Percentiles rank a stretch among this genome's conserved stretches.
These are phyloP conservation scores for Oenanthe melanoleuca DNA, from an alignment of 2,113 vertebrate genomes.

Conservation along the genomic window DNA sequence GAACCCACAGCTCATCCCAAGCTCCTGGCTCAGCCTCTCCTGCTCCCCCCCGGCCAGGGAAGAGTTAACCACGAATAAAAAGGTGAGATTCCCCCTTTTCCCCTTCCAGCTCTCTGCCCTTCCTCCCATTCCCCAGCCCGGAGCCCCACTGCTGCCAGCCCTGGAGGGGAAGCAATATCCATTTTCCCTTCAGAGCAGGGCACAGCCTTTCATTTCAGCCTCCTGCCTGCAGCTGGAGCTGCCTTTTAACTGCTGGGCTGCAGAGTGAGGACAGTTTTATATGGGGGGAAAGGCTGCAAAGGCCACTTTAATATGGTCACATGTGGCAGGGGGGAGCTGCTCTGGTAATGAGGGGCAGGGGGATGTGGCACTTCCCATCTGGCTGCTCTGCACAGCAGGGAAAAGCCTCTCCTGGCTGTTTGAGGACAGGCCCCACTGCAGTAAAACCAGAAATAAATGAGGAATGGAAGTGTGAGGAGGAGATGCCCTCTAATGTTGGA, in stretches of 20 bases:
- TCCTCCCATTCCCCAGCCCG: neutral
- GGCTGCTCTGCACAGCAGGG: slow-evolving; percentile 74
- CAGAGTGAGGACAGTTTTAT: slow-evolving; percentile 76
- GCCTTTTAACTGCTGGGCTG: slow-evolving; percentile 70
- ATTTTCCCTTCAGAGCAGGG: slow-evolving; percentile 63
- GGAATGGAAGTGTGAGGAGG: neutral
- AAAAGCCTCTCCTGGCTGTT: slow-evolving; percentile 62
- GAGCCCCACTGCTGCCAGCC: slow-evolving; percentile 43
- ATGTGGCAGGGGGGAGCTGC: slow-evolving; percentile 56
- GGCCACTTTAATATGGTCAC: slow-evolving; percentile 69
- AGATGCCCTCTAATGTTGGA: slow-evolving; percentile 72
- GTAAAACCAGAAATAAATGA: neutral
- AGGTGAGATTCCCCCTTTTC: neutral
- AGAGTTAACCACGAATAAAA: neutral
- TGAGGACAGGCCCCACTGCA: slow-evolving; percentile 39
- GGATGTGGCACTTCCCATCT: slow-evolving; percentile 79
- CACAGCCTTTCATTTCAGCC: slow-evolving; percentile 74
- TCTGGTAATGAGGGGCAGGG: slow-evolving; percentile 72
- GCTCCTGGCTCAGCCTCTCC: neutral
- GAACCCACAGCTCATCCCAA: fast-evolving
- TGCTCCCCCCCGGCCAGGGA: fast-evolving
- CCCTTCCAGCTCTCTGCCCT: neutral
- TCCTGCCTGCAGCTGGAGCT: slow-evolving; percentile 74
- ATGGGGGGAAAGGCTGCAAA: slow-evolving; percentile 51
- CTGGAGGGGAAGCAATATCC: slow-evolving; percentile 68